Conservation (phyloP, 1,140 invertebrate species). For the Paralvinella palmiformis region DNA sequence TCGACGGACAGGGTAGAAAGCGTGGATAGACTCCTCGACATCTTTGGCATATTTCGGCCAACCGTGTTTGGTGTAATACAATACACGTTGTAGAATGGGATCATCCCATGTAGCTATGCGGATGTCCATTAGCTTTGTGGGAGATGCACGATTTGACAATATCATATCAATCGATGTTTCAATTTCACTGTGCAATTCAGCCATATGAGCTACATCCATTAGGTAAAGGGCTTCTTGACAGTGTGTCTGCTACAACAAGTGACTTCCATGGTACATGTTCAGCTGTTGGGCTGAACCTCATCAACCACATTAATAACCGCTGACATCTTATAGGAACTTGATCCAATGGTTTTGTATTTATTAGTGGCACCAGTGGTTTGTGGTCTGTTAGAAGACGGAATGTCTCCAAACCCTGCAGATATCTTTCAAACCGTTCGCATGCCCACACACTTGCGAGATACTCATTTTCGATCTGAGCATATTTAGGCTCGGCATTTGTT, state of each 20-base stretch:
- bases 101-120: too few species aligned
- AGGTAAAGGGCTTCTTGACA: too few species aligned
- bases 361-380: constrained; percentile 31
- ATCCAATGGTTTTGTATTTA: constrained; percentile 14
- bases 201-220: too few species aligned
- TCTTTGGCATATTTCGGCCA: too few species aligned
- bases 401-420: constrained; percentile 41
- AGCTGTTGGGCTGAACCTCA: constrained; percentile 15
- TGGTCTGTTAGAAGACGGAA: constrained; percentile 34
- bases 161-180: too few species aligned
- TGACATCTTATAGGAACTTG: constrained; percentile 20
- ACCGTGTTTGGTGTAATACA: too few species aligned
- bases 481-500: constrained; percentile 28
- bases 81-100: too few species aligned
- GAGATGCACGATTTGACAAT: too few species aligned
- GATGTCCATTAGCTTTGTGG: too few species aligned
- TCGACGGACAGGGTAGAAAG: too few species aligned
- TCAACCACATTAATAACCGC: constrained; percentile 19
- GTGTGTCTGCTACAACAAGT: constrained; percentile 20
- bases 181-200: too few species aligned
- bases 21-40: too few species aligned
- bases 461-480: constrained; percentile 25
- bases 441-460: constrained; percentile 30
- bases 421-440: constrained; percentile 53
- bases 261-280: constrained; percentile 22